phyloP scores from a whole-genome alignment of 2,888 invertebrate species.

The Plagiodera versicolora region DNA sequence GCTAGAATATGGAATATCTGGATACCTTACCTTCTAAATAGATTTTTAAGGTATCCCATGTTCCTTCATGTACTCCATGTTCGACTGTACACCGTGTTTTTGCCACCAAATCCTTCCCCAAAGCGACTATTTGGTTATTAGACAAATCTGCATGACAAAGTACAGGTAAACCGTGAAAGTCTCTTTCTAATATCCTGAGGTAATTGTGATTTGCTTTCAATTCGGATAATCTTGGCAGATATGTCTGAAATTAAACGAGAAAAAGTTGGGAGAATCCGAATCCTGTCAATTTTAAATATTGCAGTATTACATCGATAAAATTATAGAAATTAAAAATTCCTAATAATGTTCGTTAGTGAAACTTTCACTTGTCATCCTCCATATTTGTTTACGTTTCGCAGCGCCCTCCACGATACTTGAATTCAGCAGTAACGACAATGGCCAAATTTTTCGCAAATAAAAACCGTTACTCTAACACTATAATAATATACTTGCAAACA shows the following conservation, averaged over 20 bases:
- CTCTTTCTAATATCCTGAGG: constrained; percentile 72
- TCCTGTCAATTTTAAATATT: background rate
- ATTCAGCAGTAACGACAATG: too few relatives aligned
- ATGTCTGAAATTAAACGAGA: constrained; percentile 63
- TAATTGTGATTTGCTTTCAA: constrained; percentile 78
- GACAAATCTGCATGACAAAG: constrained; percentile 80
- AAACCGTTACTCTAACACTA: too few relatives aligned
- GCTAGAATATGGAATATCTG: too few relatives aligned
- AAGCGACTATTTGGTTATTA: constrained; percentile 71
- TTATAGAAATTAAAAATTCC: too few relatives aligned
- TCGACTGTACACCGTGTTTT: constrained; percentile 80
- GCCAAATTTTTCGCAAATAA: too few relatives aligned
- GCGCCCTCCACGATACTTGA: too few relatives aligned
- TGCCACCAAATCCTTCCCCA: constrained; percentile 75
- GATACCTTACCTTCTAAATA: constrained; percentile 72
- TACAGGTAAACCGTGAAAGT: constrained; percentile 81
- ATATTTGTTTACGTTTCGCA: too few relatives aligned
- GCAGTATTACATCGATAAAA: too few relatives aligned
- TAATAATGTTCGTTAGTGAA: too few relatives aligned
- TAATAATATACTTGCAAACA: too few relatives aligned
- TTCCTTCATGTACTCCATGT: constrained; percentile 69
- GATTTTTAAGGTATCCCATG: constrained; percentile 69
- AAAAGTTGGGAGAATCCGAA: too few relatives aligned
- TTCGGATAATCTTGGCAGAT: constrained; percentile 75
- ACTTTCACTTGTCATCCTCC: too few relatives aligned